Conservation (phyloP, 2,888 invertebrate genomes). For the Oeneis ivallda region DNA sequence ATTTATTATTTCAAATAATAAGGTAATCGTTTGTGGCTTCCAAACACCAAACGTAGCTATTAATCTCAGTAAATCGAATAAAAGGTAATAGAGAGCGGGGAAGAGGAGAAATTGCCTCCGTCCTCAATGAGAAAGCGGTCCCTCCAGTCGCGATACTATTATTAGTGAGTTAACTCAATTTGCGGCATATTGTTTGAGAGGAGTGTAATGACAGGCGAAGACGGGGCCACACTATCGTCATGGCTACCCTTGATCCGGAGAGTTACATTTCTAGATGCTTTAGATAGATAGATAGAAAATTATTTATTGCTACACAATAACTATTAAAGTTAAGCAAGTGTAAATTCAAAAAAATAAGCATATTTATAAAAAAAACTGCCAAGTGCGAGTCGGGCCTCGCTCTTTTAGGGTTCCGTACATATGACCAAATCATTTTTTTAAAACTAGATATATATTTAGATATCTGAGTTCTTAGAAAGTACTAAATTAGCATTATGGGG, state of each 20-base stretch:
- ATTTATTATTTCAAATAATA: no score
- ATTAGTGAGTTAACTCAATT: conserved; percentile 82
- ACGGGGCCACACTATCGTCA: conserved; percentile 67
- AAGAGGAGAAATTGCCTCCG: conserved; percentile 65
- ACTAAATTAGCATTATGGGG: no score
- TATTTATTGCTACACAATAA: no score
- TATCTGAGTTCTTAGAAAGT: no score
- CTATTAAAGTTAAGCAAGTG: no score
- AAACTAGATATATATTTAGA: no score
- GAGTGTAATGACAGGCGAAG: conserved; percentile 78
- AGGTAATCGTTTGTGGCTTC: conserved; percentile 49
- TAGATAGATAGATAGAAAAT: no score
- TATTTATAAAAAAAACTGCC: no score
- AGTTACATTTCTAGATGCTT: background rate
- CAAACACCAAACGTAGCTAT: conserved; percentile 64
- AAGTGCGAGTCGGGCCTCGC: no score
- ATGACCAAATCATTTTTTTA: no score
- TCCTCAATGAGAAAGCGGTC: conserved; percentile 66
- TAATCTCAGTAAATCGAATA: conserved; percentile 75
- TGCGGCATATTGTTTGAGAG: conserved; percentile 80
- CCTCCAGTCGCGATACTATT: conserved; percentile 74
- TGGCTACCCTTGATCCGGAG: conserved; percentile 65
- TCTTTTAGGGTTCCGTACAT: no score
- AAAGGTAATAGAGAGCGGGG: conserved; percentile 68
- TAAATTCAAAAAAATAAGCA: no score